Percentiles rank a stretch among this genome's conserved stretches.
phyloP scores from a whole-genome alignment of 1,140 invertebrate species.

The Marisa cornuarietis region DNA sequence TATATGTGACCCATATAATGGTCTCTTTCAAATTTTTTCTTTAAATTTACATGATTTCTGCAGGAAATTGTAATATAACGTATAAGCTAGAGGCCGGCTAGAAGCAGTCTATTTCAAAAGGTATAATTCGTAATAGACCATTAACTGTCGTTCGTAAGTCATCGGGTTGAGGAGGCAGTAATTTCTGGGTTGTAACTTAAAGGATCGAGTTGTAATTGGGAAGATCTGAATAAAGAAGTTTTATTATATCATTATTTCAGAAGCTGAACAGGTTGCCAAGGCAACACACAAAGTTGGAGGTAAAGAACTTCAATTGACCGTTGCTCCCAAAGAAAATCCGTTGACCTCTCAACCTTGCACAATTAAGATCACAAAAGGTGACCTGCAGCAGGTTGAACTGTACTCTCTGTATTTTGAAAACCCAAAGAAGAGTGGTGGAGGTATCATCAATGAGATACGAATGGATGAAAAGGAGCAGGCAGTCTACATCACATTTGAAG shows the following conservation, averaged over 20 bases:
- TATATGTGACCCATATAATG: no score
- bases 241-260: background rate
- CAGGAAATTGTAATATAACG: no score
- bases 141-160: no score
- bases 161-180: no score
- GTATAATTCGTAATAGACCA: no score
- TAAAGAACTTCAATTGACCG: conserved; percentile 4
- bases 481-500: conserved; percentile 36
- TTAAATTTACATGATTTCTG: no score
- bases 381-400: conserved; percentile 4
- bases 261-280: conserved; percentile 8
- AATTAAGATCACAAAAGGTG: background rate
- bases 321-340: conserved; percentile 5
- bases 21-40: no score
- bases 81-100: no score
- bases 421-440: conserved; percentile 33
- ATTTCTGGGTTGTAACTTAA: no score
- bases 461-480: conserved; percentile 20
- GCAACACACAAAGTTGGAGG: conserved; percentile 1
- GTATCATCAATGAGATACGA: conserved; percentile 27
- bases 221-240: no score
- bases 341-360: conserved; percentile 5
- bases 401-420: conserved; percentile 36
- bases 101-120: no score
- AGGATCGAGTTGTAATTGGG: no score